These are phyloP conservation scores for Caerostris extrusa DNA, from an alignment of 1,140 invertebrate species.

Conservation along the genomic window DNA sequence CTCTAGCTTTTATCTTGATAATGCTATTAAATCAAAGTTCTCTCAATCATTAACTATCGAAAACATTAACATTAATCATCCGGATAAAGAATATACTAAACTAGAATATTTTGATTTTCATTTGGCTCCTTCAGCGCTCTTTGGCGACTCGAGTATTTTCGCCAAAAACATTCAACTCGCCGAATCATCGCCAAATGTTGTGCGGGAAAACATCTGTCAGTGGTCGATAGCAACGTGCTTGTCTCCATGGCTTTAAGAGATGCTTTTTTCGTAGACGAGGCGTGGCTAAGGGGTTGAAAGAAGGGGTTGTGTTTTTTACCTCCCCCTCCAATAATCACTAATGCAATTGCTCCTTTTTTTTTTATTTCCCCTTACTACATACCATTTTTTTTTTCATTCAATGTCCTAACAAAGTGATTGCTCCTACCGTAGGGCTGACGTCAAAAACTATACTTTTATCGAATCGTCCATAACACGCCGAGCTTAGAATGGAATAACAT, in stretches of 20 bases:
- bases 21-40: slow-evolving; percentile 17
- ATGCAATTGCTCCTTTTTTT: slow-evolving; percentile 48
- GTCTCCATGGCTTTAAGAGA: slow-evolving; percentile 64
- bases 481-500: slow-evolving; percentile 46
- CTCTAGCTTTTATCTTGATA: background rate
- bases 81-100: background rate
- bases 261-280: slow-evolving; percentile 25
- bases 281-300: slow-evolving; percentile 22
- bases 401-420: slow-evolving; percentile 50
- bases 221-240: slow-evolving; percentile 65
- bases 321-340: slow-evolving; percentile 68
- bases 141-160: background rate
- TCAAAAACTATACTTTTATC: background rate
- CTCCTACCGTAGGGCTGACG: background rate
- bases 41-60: slow-evolving; percentile 19
- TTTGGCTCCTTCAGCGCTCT: background rate
- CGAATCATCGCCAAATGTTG: slow-evolving; percentile 40
- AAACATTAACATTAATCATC: background rate
- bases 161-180: background rate
- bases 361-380: background rate
- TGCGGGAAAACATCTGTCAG: slow-evolving; percentile 40
- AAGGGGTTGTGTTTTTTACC: slow-evolving; percentile 59
- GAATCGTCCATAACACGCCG: background rate
- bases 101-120: background rate
- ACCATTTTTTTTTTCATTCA: background rate